Evolutionary conservation across 64 coral and sea anemone genomes (phyloP).

Genomic region (Montipora capricornis): DNA sequence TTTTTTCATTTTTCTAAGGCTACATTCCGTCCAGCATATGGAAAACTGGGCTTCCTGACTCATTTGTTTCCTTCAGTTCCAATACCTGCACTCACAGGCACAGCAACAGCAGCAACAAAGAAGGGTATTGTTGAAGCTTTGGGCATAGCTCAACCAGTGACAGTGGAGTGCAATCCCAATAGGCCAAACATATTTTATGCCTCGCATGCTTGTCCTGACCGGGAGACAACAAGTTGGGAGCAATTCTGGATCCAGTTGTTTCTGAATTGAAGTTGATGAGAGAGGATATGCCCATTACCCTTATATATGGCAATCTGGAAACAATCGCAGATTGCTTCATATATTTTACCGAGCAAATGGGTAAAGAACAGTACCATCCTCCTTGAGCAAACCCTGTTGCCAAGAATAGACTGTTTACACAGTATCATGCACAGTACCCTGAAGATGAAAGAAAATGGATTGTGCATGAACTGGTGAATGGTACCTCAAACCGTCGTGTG

Average conservation of each 20-base stretch:
- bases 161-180: conserved; percentile 35
- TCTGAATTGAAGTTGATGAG: conserved; percentile 25
- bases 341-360: background rate
- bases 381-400: background rate
- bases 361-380: conserved; percentile 6
- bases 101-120: background rate
- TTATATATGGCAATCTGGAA: conserved; percentile 58
- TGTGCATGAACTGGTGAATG: conserved; percentile 1
- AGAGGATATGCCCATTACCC: conserved; percentile 23
- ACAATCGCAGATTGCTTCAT: conserved; percentile 27
- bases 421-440: conserved; percentile 56
- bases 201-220: background rate
- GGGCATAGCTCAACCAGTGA: background rate
- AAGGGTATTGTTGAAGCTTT: background rate
- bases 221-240: background rate
- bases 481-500: conserved; percentile 8
- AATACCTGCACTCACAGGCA: conserved; percentile 20
- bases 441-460: background rate
- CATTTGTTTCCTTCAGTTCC: conserved; percentile 38
- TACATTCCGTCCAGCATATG: conserved; percentile 25
- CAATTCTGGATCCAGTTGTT: background rate
- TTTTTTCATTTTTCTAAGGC: background rate
- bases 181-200: conserved; percentile 56
- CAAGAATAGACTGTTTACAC: conserved; percentile 40
- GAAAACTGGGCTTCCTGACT: background rate